Evolutionary conservation across 2,113 vertebrate species (phyloP).

Genomic region (Cettia cetti): DNA sequence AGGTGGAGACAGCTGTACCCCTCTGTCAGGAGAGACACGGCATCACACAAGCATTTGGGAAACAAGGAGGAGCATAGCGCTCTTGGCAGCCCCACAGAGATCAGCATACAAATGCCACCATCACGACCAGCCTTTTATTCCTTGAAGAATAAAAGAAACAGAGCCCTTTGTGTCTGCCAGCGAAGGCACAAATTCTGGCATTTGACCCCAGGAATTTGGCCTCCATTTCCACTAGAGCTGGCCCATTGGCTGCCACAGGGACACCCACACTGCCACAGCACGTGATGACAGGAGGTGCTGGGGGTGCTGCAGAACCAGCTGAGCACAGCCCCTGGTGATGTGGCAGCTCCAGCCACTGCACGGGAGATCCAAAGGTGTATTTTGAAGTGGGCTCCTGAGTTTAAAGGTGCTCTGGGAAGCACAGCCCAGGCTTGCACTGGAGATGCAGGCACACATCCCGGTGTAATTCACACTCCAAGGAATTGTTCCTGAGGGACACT

Average conservation of each 20-base stretch:
- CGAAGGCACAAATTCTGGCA: slow-evolving; percentile 18
- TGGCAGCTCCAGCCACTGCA: neutral
- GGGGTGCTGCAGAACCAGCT: neutral
- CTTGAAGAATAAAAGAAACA: slow-evolving; percentile 33
- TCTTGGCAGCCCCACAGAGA: neutral
- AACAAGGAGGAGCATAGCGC: neutral
- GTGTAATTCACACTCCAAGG: neutral
- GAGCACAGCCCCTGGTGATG: neutral
- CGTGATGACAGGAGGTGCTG: neutral
- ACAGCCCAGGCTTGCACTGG: neutral
- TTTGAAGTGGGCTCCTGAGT: neutral
- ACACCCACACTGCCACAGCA: neutral
- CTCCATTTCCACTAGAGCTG: slow-evolving; percentile 4
- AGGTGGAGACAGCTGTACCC: neutral
- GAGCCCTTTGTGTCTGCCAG: slow-evolving; percentile 43
- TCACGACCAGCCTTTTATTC: slow-evolving; percentile 3
- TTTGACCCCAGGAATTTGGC: slow-evolving; percentile 44
- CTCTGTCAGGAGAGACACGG: neutral
- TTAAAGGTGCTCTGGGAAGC: neutral
- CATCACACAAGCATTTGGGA: neutral
- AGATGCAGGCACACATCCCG: neutral
- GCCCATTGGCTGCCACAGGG: neutral
- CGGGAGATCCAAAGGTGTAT: neutral
- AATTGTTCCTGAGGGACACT: neutral
- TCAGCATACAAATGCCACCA: slow-evolving; percentile 10